phyloP scores from a whole-genome alignment of 2,113 vertebrate species.

The Eleginops maclovinus region DNA sequence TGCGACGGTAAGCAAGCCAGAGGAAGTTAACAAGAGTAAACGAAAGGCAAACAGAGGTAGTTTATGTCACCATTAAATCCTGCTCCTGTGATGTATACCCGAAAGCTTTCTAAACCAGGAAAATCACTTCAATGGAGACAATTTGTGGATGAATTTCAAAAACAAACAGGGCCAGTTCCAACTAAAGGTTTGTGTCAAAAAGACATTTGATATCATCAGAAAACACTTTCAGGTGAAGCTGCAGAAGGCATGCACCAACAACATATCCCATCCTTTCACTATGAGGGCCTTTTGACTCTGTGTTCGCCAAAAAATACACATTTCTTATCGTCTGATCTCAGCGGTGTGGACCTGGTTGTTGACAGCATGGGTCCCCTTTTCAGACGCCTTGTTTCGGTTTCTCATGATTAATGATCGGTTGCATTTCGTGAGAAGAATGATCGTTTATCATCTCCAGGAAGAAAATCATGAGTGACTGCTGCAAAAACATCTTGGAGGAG shows the following conservation, averaged over 20 bases:
- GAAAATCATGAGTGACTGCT: too few species aligned
- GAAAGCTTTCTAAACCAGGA: not conserved
- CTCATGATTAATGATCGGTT: not conserved
- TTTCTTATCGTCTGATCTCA: not conserved
- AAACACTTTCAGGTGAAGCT: too few species aligned
- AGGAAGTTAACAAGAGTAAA: conserved; percentile 15
- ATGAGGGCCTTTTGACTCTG: too few species aligned
- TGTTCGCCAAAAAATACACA: too few species aligned
- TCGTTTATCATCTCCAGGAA: too few species aligned
- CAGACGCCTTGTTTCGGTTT: not conserved
- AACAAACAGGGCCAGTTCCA: not conserved
- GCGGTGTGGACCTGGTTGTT: not conserved
- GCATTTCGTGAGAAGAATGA: not conserved
- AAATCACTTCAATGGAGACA: conserved; percentile 31
- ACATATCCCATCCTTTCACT: too few species aligned
- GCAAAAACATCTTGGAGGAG: too few species aligned
- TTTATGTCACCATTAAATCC: conserved; percentile 25
- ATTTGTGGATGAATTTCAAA: not conserved
- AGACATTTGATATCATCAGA: not conserved
- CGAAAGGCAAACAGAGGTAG: conserved; percentile 16
- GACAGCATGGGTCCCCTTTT: not conserved
- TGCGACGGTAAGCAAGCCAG: conserved; percentile 24
- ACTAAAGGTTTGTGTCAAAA: not conserved
- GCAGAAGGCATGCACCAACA: too few species aligned
- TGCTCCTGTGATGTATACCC: conserved; percentile 8